Conservation (phyloP, 2,797 vertebrate genomes). For the Cyclura pinguis region DNA sequence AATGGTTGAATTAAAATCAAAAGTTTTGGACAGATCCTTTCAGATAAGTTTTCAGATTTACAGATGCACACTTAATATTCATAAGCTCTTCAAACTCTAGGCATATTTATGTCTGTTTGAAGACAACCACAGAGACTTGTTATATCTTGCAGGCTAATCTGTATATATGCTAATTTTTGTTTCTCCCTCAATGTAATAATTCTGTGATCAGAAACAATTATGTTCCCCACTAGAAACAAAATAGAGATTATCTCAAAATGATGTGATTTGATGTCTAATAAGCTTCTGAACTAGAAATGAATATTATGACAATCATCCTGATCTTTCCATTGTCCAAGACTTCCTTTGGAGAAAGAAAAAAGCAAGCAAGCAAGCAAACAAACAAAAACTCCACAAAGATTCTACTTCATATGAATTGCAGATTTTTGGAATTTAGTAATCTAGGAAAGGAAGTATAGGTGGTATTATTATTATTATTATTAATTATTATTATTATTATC, state of each 20-base stretch:
- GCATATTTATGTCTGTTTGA: constrained; percentile 19
- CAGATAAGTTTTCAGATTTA: not conserved
- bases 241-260: not conserved
- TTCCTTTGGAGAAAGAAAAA: not conserved
- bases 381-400: not conserved
- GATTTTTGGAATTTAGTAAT: constrained; percentile 20
- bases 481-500: no score
- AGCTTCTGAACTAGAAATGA: constrained; percentile 22
- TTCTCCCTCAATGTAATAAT: not conserved
- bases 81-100: not conserved
- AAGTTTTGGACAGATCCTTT: not conserved
- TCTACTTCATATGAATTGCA: not conserved
- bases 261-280: constrained; percentile 9
- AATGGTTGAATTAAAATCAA: not conserved
- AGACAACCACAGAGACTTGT: not conserved
- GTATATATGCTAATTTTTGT: constrained; percentile 6
- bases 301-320: constrained; percentile 24
- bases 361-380: no score
- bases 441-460: not conserved
- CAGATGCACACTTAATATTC: constrained; percentile 9
- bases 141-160: constrained; percentile 4
- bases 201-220: constrained; percentile 6
- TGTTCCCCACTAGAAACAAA: not conserved
- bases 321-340: not conserved
- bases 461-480: not conserved